A percentile compares a stretch with the other conserved stretches of the same genome.
Evolutionary conservation across 2,113 vertebrate species (phyloP).

Genomic region (Gopherus evgoodei): DNA sequence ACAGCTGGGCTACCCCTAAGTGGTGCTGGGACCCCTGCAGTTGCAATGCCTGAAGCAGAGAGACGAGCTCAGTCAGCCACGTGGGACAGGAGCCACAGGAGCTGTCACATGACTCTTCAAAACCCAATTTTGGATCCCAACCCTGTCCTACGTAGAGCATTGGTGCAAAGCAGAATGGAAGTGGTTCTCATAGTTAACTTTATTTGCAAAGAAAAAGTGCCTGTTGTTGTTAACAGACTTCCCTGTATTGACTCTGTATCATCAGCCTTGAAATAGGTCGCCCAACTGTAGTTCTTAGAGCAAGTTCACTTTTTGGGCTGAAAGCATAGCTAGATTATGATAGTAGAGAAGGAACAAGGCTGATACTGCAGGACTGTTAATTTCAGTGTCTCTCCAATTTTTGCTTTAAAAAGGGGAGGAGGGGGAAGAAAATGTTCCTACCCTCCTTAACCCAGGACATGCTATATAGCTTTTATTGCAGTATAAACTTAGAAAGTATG

Average conservation of each 20-base stretch:
- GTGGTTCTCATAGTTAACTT: no score
- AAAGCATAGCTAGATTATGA: not conserved
- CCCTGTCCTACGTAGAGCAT: no score
- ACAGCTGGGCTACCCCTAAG: no score
- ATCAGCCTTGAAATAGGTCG: not conserved
- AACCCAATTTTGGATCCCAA: no score
- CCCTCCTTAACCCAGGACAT: accelerated
- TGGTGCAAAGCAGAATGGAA: no score
- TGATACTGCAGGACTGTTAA: not conserved
- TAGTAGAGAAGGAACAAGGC: not conserved
- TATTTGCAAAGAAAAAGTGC: not conserved
- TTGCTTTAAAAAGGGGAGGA: not conserved
- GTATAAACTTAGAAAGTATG: not conserved
- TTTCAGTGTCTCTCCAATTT: not conserved
- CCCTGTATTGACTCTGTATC: not conserved
- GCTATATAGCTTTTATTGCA: not conserved
- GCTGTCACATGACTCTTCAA: no score
- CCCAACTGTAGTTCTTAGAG: not conserved
- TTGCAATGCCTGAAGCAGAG: no score
- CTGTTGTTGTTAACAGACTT: not conserved
- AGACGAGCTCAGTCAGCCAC: no score
- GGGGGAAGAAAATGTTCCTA: accelerated
- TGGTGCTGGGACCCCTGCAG: no score
- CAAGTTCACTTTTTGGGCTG: not conserved
- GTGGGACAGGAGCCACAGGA: no score